Percentiles rank a stretch among this genome's conserved stretches.
These are phyloP conservation scores for Odontocerum albicorne DNA, from an alignment of 2,888 invertebrate species.

Conservation along the genomic window DNA sequence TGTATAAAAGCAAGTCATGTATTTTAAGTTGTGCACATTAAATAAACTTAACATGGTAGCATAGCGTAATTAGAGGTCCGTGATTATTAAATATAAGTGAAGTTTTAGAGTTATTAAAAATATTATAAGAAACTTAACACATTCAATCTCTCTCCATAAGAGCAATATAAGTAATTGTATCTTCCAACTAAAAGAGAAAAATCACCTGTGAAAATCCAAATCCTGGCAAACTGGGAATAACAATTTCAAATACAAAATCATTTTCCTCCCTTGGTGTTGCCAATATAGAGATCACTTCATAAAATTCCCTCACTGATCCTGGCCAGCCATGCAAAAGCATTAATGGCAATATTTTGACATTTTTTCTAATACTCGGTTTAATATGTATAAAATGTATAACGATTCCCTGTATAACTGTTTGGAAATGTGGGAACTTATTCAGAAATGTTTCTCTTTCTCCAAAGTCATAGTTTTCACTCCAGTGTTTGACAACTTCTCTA, in stretches of 20 bases:
- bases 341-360: conserved; percentile 61
- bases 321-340: conserved; percentile 86
- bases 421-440: conserved; percentile 75
- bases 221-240: conserved; percentile 69
- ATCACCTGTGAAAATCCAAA: conserved; percentile 69
- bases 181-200: too few species aligned
- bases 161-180: too few species aligned
- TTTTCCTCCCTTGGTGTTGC: conserved; percentile 53
- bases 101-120: too few species aligned
- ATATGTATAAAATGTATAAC: conserved; percentile 76
- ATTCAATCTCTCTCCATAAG: too few species aligned
- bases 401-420: conserved; percentile 72
- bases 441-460: conserved; percentile 65
- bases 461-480: conserved; percentile 73
- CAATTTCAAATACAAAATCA: conserved; percentile 68
- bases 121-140: too few species aligned
- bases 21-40: too few species aligned
- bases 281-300: conserved; percentile 70
- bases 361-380: conserved; percentile 52
- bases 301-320: conserved; percentile 81
- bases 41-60: too few species aligned
- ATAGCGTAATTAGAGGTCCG: too few species aligned
- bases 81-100: too few species aligned
- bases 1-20: too few species aligned
- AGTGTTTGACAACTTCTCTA: conserved; percentile 69